Evolutionary conservation across 2,888 invertebrate species (phyloP).

Genomic region (Euplexia lucipara): DNA sequence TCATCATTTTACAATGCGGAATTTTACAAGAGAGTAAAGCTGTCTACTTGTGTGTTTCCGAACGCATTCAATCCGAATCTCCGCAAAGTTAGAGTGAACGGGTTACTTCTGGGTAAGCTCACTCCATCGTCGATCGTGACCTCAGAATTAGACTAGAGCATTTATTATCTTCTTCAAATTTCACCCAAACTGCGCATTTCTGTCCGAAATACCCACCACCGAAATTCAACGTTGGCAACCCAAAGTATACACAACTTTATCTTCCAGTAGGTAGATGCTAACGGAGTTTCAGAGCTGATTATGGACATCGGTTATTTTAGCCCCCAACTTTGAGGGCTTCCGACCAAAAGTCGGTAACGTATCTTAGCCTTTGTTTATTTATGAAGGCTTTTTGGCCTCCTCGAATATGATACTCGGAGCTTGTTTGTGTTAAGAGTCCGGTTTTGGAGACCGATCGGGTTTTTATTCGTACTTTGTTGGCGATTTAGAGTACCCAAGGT

Average conservation of each 20-base stretch:
- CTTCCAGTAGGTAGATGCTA: not conserved
- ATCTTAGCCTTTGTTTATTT: conserved; percentile 48
- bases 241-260: conserved; percentile 36
- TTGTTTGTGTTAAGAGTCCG: conserved; percentile 41
- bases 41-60: too few relatives aligned
- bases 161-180: conserved; percentile 26
- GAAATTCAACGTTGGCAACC: conserved; percentile 20
- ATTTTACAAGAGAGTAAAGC: too few relatives aligned
- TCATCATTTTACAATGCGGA: too few relatives aligned
- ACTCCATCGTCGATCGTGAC: too few relatives aligned
- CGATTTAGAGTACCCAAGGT: too few relatives aligned
- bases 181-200: not conserved
- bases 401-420: conserved; percentile 52
- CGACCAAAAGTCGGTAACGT: conserved; percentile 49
- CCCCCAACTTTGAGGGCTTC: conserved; percentile 39
- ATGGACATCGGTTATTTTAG: conserved; percentile 53
- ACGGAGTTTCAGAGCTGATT: conserved; percentile 47
- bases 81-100: too few relatives aligned
- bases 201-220: conserved; percentile 3
- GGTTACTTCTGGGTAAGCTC: too few relatives aligned
- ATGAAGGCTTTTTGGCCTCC: conserved; percentile 48
- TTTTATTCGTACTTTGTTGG: conserved; percentile 32
- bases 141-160: too few relatives aligned
- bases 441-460: conserved; percentile 36
- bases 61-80: too few relatives aligned